phyloP scores from a whole-genome alignment of 2,888 invertebrate genomes.

The Bembecia ichneumoniformis region DNA sequence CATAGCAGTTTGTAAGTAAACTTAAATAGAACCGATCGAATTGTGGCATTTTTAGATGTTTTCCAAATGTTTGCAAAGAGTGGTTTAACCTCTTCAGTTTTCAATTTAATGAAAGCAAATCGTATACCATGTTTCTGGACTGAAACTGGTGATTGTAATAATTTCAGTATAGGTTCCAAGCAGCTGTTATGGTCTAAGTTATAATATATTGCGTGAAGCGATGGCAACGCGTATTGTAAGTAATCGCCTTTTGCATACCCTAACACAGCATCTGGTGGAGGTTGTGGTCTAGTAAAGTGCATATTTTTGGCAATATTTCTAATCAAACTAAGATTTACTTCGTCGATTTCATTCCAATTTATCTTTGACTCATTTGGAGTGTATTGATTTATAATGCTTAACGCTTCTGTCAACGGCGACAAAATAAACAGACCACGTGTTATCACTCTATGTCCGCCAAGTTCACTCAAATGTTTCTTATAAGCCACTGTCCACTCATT shows the following conservation, averaged over 20 bases:
- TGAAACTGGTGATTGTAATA: constrained; percentile 36
- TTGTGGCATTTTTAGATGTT: constrained; percentile 35
- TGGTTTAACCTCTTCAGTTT: constrained; percentile 24
- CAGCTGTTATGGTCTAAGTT: constrained; percentile 28
- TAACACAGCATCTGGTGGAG: constrained; percentile 31
- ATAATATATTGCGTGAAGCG: constrained; percentile 40
- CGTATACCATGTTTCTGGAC: constrained; percentile 50
- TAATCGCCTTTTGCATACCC: constrained; percentile 48
- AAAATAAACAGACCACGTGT: constrained; percentile 33
- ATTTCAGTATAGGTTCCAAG: constrained; percentile 25
- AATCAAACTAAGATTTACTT: constrained; percentile 32
- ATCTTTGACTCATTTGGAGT: constrained; percentile 37
- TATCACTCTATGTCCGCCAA: constrained; percentile 27
- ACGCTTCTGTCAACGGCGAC: constrained; percentile 23
- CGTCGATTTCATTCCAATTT: constrained; percentile 34
- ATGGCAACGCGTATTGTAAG: constrained; percentile 41
- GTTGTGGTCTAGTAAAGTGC: constrained; percentile 45
- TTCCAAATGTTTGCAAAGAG: constrained; percentile 36
- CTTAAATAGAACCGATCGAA: constrained; percentile 39
- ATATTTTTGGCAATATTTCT: constrained; percentile 44
- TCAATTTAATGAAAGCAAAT: constrained; percentile 32
- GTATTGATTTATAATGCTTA: constrained; percentile 32
- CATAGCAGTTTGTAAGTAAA: constrained; percentile 31
- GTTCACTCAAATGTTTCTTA: constrained; percentile 20
- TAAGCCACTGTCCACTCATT: constrained; percentile 28